A percentile compares a stretch with the other conserved stretches of the same genome.
These are phyloP conservation scores for Apis florea DNA, from an alignment of 1,140 invertebrate species.

Conservation along the genomic window DNA sequence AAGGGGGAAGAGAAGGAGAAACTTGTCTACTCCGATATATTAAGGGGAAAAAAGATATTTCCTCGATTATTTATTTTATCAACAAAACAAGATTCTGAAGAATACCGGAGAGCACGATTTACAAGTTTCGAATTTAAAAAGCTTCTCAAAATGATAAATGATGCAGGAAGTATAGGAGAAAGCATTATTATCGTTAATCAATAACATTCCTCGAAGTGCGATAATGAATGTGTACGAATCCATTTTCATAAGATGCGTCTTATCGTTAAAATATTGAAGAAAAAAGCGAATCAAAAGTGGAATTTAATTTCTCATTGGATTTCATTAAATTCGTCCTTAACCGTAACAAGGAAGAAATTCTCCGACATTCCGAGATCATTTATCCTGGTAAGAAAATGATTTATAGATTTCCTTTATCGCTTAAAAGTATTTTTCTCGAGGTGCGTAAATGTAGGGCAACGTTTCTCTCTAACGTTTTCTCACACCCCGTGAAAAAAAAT, in stretches of 20 bases:
- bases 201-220: too few relatives aligned
- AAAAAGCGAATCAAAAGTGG: neutral
- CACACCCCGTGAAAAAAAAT: neutral
- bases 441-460: conserved; percentile 6
- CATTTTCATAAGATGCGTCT: too few relatives aligned
- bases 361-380: neutral
- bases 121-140: too few relatives aligned
- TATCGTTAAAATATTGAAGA: too few relatives aligned
- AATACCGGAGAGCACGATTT: too few relatives aligned
- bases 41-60: neutral
- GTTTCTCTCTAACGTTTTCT: neutral
- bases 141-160: too few relatives aligned
- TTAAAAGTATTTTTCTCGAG: neutral
- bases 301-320: neutral
- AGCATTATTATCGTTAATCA: too few relatives aligned
- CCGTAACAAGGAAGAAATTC: neutral
- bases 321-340: neutral
- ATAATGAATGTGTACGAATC: too few relatives aligned
- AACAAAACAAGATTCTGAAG: too few relatives aligned
- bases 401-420: conserved; percentile 4
- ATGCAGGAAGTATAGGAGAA: too few relatives aligned
- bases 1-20: neutral
- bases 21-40: neutral
- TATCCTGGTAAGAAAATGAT: neutral
- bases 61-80: too few relatives aligned